Percentiles rank a stretch among this genome's conserved stretches.
phyloP scores from a whole-genome alignment of 2,797 vertebrate genomes.

The Pangasius djambal region DNA sequence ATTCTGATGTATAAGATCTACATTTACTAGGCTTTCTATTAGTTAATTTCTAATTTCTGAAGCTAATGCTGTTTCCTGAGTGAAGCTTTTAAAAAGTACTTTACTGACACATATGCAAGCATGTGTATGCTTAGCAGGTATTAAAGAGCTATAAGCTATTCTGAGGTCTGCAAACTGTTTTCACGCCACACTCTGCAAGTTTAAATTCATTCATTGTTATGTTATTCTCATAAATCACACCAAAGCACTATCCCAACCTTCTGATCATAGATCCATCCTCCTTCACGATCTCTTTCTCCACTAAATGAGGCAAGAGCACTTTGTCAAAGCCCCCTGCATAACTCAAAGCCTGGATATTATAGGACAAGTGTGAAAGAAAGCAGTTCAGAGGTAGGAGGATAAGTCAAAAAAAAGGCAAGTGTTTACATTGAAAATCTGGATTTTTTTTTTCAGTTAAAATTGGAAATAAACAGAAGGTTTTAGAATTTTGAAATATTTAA shows the following conservation, averaged over 20 bases:
- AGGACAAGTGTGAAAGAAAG: slow-evolving; percentile 43
- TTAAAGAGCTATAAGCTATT: neutral
- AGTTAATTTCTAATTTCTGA: neutral
- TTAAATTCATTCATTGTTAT: slow-evolving; percentile 36
- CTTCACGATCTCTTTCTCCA: slow-evolving; percentile 85
- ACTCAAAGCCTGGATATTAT: slow-evolving; percentile 83
- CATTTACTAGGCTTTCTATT: neutral
- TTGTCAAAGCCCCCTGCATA: slow-evolving; percentile 85
- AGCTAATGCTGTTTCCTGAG: neutral
- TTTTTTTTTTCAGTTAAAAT: neutral
- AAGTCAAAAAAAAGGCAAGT: neutral
- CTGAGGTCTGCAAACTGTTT: neutral
- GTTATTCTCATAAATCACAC: slow-evolving; percentile 48
- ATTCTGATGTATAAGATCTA: neutral
- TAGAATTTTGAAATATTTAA: neutral
- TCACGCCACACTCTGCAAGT: slow-evolving; percentile 16
- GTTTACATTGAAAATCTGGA: neutral
- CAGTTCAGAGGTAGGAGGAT: slow-evolving; percentile 46
- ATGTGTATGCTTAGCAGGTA: neutral
- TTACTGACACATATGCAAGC: neutral
- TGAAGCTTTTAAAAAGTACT: neutral
- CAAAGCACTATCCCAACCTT: slow-evolving; percentile 85
- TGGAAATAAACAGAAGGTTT: neutral
- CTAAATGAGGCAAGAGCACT: slow-evolving; percentile 84
- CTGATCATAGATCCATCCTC: slow-evolving; percentile 92